phyloP scores from a whole-genome alignment of 1,140 invertebrate species.

The Macrotrachela quadricornifera region DNA sequence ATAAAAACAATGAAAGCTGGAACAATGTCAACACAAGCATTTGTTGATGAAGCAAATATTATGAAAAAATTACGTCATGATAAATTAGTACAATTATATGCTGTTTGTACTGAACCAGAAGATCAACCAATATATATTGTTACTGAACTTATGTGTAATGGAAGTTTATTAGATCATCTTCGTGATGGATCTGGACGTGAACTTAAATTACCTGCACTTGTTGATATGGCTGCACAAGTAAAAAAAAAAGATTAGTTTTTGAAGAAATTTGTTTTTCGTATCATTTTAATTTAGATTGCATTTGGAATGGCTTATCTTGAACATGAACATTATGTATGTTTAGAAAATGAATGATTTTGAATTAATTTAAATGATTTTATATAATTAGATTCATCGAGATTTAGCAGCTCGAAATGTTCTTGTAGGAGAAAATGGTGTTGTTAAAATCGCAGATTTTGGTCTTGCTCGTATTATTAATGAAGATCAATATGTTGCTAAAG shows the following conservation, averaged over 20 bases:
- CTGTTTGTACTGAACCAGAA: slow-evolving; percentile 89
- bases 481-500: background rate
- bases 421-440: slow-evolving; percentile 75
- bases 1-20: slow-evolving; percentile 92
- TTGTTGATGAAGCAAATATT: slow-evolving; percentile 90
- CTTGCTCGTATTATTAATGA: slow-evolving; percentile 77
- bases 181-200: slow-evolving; percentile 10
- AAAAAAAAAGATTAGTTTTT: too few relatives aligned
- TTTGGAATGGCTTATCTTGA: slow-evolving; percentile 97
- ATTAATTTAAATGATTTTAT: too few relatives aligned
- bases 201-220: slow-evolving; percentile 53
- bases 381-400: slow-evolving; percentile 50
- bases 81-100: slow-evolving; percentile 92
- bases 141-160: slow-evolving; percentile 94
- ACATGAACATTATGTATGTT: slow-evolving; percentile 80
- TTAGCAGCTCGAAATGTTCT: slow-evolving; percentile 61
- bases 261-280: too few relatives aligned
- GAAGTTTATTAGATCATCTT: slow-evolving; percentile 55
- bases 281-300: slow-evolving; percentile 44
- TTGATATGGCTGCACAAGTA: slow-evolving; percentile 83
- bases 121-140: slow-evolving; percentile 98
- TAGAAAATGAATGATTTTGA: too few relatives aligned
- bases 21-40: slow-evolving; percentile 98
- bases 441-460: slow-evolving; percentile 76
- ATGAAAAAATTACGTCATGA: slow-evolving; percentile 86